Evolutionary conservation across 2,888 invertebrate species (phyloP), one percentile per base, ranked within the genome.

Genomic region (Camponotus fellah): DNA sequence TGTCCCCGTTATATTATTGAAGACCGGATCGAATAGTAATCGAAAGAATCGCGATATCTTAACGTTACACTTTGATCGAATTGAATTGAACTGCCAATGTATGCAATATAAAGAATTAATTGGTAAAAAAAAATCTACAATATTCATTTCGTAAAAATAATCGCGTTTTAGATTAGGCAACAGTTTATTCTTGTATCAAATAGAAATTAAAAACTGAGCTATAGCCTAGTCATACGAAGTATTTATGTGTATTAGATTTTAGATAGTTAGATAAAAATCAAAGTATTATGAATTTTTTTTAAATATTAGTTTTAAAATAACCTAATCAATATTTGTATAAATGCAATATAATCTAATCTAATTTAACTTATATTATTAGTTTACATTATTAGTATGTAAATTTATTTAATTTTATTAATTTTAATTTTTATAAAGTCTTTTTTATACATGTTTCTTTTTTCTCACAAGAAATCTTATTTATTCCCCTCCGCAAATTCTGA

Each of bases 1-100:
- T 37, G 60, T 72, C 62, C 46, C 60, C 60, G 60, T 77, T 69
- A 69, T 76, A 46, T 12, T 69, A 72, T 46, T 43, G 82, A 79
- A 71, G 66, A 69, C 37, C 14, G 66, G 34, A 66, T 68, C 62
- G 37, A 56, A 77, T 32, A 56, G 9, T 56, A 77, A 77, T 77
- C 68, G 76, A n/a, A 10, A 40, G n/a, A 69, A 56, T 77, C 53
- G 43, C 56, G 56, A 77, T 68, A 66, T 66, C 66, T 66, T 40
- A 49, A 56, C 40, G 14, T 40, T 56, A 68, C 62, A 32, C 26
- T 26, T 26, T 26, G 26, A 26, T 26, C 26, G 26, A 26, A 26
- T 26, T 26, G 26, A 26, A 26, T 26, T 26, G 26, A 26, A 26
- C 26, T 60, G 62, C 71, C 75, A 69, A n/a, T 60, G 26, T 34